Conservation (phyloP, 2,888 invertebrate species). For the Agrochola litura region DNA sequence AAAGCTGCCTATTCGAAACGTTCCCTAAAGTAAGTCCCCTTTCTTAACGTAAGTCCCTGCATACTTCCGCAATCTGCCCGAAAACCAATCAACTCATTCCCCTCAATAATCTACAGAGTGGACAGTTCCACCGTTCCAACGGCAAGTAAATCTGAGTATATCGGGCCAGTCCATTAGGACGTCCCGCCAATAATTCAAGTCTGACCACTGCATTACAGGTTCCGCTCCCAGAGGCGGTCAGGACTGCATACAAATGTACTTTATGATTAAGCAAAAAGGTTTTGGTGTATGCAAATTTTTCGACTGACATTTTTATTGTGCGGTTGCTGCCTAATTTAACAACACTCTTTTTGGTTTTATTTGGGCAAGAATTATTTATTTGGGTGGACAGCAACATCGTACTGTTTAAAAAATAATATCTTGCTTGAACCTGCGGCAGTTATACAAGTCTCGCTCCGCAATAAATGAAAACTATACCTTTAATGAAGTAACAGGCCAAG, state of each 20-base stretch:
- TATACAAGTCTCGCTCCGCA: background rate
- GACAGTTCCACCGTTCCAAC: constrained; percentile 43
- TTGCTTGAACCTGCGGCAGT: background rate
- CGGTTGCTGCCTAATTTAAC: constrained; percentile 45
- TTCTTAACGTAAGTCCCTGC: constrained; percentile 8
- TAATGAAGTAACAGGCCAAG: constrained; percentile 16
- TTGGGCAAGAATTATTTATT: constrained; percentile 19
- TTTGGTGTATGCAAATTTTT: constrained; percentile 55
- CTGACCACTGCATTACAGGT: constrained; percentile 64
- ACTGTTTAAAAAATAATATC: background rate
- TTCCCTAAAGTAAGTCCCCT: constrained; percentile 5
- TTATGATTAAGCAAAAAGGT: constrained; percentile 59
- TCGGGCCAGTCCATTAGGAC: constrained; percentile 54
- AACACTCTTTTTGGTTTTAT: constrained; percentile 31
- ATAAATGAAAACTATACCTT: constrained; percentile 10
- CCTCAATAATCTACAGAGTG: constrained; percentile 44
- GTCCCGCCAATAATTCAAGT: constrained; percentile 59
- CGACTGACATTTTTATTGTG: constrained; percentile 42
- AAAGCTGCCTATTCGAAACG: constrained; percentile 12
- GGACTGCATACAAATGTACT: constrained; percentile 59
- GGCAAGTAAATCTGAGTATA: constrained; percentile 53
- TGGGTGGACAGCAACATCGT: background rate
- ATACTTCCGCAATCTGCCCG: constrained; percentile 9
- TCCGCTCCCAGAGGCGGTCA: constrained; percentile 32
- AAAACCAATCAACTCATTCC: constrained; percentile 50